These are phyloP conservation scores for Drosophila lacertosa DNA, from an alignment of 1,140 invertebrate genomes.

Conservation along the genomic window DNA sequence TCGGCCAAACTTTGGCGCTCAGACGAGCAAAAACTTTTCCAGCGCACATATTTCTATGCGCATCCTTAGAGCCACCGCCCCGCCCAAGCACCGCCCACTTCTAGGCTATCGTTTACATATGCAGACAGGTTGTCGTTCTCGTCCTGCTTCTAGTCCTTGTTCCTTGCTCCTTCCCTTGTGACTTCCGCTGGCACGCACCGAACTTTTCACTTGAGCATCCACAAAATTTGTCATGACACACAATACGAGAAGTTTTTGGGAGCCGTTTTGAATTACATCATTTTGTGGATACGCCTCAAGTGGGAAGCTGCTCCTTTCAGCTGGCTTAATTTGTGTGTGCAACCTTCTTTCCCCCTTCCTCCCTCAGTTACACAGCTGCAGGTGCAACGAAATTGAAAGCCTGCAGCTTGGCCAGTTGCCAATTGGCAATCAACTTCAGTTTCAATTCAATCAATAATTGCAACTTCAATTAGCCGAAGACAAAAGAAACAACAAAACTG, in stretches of 20 bases:
- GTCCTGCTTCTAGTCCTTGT: neutral
- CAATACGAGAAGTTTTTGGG: slow-evolving; percentile 48
- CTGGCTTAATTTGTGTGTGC: slow-evolving; percentile 17
- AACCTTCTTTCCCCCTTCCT: slow-evolving; percentile 37
- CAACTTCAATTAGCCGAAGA: slow-evolving; percentile 74
- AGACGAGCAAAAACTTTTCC: slow-evolving; percentile 48
- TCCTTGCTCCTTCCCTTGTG: slow-evolving; percentile 13
- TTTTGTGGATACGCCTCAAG: slow-evolving; percentile 53
- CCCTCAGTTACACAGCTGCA: slow-evolving; percentile 34
- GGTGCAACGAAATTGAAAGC: slow-evolving; percentile 46
- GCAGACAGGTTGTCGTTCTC: slow-evolving; percentile 7
- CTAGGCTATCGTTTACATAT: slow-evolving; percentile 63
- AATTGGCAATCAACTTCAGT: slow-evolving; percentile 79
- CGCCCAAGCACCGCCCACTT: slow-evolving; percentile 11
- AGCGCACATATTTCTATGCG: slow-evolving; percentile 39
- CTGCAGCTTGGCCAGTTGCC: slow-evolving; percentile 56
- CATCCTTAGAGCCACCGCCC: slow-evolving; percentile 26
- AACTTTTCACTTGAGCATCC: slow-evolving; percentile 54
- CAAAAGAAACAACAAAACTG: slow-evolving; percentile 19
- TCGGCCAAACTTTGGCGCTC: slow-evolving; percentile 52
- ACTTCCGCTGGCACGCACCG: slow-evolving; percentile 45
- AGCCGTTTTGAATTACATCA: slow-evolving; percentile 65
- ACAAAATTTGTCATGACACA: slow-evolving; percentile 70
- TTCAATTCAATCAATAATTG: slow-evolving; percentile 78
- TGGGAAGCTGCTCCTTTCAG: neutral